Evolutionary conservation across 2,113 vertebrate genomes (phyloP).

Genomic region (Tupaia tana): DNA sequence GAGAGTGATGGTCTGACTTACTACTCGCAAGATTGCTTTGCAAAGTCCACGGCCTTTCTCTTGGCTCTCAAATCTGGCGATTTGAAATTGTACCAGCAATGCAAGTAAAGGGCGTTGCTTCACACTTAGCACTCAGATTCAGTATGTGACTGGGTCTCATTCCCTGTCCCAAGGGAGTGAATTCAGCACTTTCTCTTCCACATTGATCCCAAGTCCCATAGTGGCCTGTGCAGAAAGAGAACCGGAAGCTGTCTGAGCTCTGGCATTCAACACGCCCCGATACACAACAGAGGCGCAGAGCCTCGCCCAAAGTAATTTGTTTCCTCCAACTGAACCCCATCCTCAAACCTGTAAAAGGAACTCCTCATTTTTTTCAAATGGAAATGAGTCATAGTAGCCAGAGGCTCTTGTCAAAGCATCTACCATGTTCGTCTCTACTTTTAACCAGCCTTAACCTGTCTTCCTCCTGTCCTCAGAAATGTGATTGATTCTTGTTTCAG

Average conservation of each 20-base stretch:
- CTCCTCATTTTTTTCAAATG: background rate
- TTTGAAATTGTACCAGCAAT: background rate
- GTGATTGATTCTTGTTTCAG: background rate
- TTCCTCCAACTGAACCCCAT: background rate
- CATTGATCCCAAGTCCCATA: rapidly evolving
- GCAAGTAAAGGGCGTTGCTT: background rate
- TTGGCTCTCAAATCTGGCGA: background rate
- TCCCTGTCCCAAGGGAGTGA: background rate
- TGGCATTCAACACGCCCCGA: background rate
- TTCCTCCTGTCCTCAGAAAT: background rate
- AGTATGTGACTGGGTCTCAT: background rate
- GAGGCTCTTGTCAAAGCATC: background rate
- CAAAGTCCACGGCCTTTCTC: background rate
- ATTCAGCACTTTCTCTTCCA: background rate
- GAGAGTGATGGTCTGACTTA: background rate
- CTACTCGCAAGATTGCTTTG: background rate
- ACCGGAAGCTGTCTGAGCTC: background rate
- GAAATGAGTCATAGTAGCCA: background rate
- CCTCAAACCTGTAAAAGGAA: background rate
- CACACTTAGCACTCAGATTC: too few species aligned
- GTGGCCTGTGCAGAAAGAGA: background rate
- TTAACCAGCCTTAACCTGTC: background rate
- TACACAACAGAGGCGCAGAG: background rate
- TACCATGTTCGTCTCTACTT: rapidly evolving
- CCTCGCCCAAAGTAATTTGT: background rate